Evolutionary conservation across 2,888 invertebrate genomes (phyloP).

Genomic region (Morinoia aosen): DNA sequence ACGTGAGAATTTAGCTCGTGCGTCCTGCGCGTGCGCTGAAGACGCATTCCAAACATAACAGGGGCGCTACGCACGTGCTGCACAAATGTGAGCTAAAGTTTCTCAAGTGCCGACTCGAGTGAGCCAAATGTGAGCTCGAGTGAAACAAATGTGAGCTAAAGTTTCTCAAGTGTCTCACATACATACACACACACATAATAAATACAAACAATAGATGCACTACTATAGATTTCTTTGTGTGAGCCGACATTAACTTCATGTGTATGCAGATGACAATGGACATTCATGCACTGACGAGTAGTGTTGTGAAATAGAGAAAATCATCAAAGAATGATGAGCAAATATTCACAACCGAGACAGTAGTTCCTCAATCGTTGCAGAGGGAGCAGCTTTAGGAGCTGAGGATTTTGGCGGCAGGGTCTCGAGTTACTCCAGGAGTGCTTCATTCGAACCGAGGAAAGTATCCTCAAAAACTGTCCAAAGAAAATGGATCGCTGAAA

Average conservation of each 20-base stretch:
- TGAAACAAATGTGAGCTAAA: neutral
- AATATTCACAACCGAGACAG: neutral
- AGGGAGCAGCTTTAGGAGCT: neutral
- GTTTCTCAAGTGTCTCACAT: no score
- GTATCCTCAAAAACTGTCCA: slow-evolving; percentile 41
- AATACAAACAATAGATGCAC: neutral
- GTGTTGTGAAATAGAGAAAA: neutral
- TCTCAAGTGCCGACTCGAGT: no score
- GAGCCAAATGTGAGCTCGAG: no score
- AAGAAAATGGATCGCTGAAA: slow-evolving; percentile 50
- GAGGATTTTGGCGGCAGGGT: neutral
- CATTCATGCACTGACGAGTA: neutral
- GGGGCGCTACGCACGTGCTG: neutral
- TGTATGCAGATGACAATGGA: neutral
- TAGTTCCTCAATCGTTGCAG: neutral
- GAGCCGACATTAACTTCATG: neutral
- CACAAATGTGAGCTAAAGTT: neutral
- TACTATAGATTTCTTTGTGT: neutral
- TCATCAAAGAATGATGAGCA: neutral
- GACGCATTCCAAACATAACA: no score
- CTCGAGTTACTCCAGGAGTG: neutral
- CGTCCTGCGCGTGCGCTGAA: neutral
- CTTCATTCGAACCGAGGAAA: slow-evolving; percentile 38
- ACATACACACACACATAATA: no score
- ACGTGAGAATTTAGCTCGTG: neutral